Conservation (phyloP, 2,797 vertebrate species). For the Tolypeutes matacus region DNA sequence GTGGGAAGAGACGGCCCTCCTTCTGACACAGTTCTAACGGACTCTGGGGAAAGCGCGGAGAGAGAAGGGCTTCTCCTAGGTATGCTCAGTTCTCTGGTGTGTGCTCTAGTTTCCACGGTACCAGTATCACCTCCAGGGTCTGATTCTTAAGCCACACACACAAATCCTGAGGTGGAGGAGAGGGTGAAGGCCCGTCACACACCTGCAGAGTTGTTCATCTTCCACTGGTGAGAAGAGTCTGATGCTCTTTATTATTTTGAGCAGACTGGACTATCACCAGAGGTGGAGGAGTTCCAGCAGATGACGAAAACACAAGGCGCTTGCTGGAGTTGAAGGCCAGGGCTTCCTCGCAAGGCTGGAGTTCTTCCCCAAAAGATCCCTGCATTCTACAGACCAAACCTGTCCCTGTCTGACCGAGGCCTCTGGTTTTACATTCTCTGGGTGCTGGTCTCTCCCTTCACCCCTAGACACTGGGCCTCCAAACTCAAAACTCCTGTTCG, state of each 20-base stretch:
- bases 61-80: neutral
- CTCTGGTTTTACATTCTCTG: neutral
- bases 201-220: neutral
- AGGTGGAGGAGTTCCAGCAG: fast-evolving
- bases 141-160: neutral
- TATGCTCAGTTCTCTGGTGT: neutral
- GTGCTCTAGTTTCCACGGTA: neutral
- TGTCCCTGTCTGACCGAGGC: fast-evolving
- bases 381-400: neutral
- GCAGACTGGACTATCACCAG: neutral
- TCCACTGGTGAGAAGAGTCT: neutral
- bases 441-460: neutral
- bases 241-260: fast-evolving
- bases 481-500: neutral
- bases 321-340: fast-evolving
- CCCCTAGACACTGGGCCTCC: neutral
- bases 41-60: neutral
- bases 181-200: neutral
- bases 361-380: neutral
- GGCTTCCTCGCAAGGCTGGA: fast-evolving
- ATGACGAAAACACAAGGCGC: neutral
- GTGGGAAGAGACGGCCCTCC: fast-evolving
- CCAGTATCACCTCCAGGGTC: neutral
- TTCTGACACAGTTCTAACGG: neutral
- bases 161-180: neutral